Evolutionary conservation across 1,140 invertebrate species (phyloP), one percentile per base, ranked within the genome.

Genomic region (Ditylenchus dipsaci): DNA sequence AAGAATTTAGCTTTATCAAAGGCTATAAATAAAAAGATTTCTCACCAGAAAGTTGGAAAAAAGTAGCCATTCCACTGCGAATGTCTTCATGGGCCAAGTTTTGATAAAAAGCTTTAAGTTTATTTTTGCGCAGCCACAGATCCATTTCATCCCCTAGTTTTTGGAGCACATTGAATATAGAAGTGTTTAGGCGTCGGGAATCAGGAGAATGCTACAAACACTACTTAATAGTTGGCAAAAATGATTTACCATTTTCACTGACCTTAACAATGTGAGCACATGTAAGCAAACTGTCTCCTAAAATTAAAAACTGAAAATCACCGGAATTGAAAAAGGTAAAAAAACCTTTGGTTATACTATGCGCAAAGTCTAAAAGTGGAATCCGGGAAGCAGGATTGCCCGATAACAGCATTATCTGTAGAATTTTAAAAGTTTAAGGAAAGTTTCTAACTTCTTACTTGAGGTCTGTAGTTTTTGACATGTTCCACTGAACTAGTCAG

Each of bases 61-160:
- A 58, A 17, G 76, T 69, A 60, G 81, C 79, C n/a, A 76, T 80
- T 0, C 85, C 85, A 17, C 62, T 61, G 69, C 84, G 78, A 29
- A 85, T 75, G 27, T 74, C 70, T 11, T 67, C 27, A 23, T 63
- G 63, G 9, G 72, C 72, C 29, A 74, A 30, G 47, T 62, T 63
- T 21, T 30, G 19, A 42, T 92, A 94, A 84, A 97, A 97, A 0
- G 89, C 89, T 80, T 92, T 94, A 30, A 95, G 88, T 83, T 90
- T 91, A 42, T 89, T 86, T 19, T 87, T 86, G 59, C 87, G 84
- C 11, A 93, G 84, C 88, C 90, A 93, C 1, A 87, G 85, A 74
- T 90, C 89, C 0, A 89, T 90, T 66, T 67, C 43, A 19, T 59
- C 19, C 19, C 21, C 33, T 23, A 71, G 68, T 33, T 30, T 19